These are phyloP conservation scores for Folsomia manolachei DNA, from an alignment of 2,888 invertebrate species.

Conservation along the genomic window DNA sequence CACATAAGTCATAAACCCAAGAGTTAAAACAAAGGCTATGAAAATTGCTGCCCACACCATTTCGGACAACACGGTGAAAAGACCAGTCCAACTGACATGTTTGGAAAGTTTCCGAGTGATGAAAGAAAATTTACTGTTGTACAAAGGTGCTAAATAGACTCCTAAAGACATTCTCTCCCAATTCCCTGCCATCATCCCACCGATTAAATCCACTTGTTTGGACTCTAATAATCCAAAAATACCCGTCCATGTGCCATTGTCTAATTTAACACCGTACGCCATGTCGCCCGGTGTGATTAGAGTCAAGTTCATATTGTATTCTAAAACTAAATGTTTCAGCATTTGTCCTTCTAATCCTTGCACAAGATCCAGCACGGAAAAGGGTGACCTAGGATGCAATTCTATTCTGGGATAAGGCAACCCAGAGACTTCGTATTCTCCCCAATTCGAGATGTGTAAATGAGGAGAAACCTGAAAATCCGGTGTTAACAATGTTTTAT, in stretches of 20 bases:
- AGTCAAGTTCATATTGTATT: slow-evolving; percentile 20
- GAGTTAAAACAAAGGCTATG: not conserved
- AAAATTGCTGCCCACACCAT: slow-evolving; percentile 19
- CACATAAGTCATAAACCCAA: not conserved
- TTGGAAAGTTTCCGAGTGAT: slow-evolving; percentile 9
- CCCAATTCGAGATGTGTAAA: not conserved
- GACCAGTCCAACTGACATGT: slow-evolving; percentile 21
- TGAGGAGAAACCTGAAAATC: slow-evolving; percentile 1
- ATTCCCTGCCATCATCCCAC: slow-evolving; percentile 17
- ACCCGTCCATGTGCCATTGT: slow-evolving; percentile 27
- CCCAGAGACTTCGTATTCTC: not conserved
- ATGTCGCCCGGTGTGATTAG: slow-evolving; percentile 14
- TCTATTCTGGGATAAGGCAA: not conserved
- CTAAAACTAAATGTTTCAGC: slow-evolving; percentile 10
- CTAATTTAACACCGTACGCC: slow-evolving; percentile 13
- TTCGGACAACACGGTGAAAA: slow-evolving; percentile 18
- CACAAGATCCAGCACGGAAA: not conserved
- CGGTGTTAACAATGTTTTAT: too few relatives aligned
- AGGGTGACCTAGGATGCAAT: not conserved
- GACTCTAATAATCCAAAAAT: slow-evolving; percentile 17
- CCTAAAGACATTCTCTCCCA: slow-evolving; percentile 17
- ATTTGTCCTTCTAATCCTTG: slow-evolving; percentile 24
- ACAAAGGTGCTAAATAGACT: slow-evolving; percentile 17
- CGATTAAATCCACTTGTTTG: slow-evolving; percentile 19
- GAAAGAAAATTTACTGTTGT: slow-evolving; percentile 16